phyloP scores from a whole-genome alignment of 2,888 invertebrate genomes.

The Gymnocheta viridis region DNA sequence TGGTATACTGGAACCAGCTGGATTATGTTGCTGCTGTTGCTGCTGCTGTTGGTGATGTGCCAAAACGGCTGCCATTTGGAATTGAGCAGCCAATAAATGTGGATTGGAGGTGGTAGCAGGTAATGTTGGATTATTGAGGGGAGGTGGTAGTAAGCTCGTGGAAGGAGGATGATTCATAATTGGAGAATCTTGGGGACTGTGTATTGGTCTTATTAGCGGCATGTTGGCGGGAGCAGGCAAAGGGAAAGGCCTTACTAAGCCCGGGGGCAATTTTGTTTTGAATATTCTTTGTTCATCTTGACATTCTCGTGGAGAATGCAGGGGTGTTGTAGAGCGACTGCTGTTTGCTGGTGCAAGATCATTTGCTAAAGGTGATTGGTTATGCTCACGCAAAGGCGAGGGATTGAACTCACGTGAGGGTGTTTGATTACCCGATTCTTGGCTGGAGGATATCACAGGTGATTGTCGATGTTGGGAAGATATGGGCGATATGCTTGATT shows the following conservation, averaged over 20 bases:
- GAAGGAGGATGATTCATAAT: slow-evolving; percentile 31
- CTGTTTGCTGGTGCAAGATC: slow-evolving; percentile 22
- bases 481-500: slow-evolving; percentile 49
- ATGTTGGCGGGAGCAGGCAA: slow-evolving; percentile 73
- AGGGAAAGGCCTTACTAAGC: slow-evolving; percentile 80
- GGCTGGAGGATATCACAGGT: slow-evolving; percentile 62
- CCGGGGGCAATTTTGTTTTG: slow-evolving; percentile 76
- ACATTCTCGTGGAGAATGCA: slow-evolving; percentile 53
- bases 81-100: slow-evolving; percentile 88
- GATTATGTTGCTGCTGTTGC: slow-evolving; percentile 76
- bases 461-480: slow-evolving; percentile 43
- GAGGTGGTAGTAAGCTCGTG: slow-evolving; percentile 47
- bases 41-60: slow-evolving; percentile 83
- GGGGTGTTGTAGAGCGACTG: slow-evolving; percentile 65
- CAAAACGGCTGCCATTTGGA: slow-evolving; percentile 91
- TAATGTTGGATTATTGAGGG: slow-evolving; percentile 35
- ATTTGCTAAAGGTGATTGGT: slow-evolving; percentile 63
- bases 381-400: slow-evolving; percentile 71
- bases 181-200: slow-evolving; percentile 57
- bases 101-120: slow-evolving; percentile 81
- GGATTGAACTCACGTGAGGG: slow-evolving; percentile 58
- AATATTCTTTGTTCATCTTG: slow-evolving; percentile 71
- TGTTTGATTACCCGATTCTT: slow-evolving; percentile 58
- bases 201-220: slow-evolving; percentile 58
- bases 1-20: slow-evolving; percentile 61